Conservation (phyloP, 2,797 vertebrate species). For the Spinus olivaceus region DNA sequence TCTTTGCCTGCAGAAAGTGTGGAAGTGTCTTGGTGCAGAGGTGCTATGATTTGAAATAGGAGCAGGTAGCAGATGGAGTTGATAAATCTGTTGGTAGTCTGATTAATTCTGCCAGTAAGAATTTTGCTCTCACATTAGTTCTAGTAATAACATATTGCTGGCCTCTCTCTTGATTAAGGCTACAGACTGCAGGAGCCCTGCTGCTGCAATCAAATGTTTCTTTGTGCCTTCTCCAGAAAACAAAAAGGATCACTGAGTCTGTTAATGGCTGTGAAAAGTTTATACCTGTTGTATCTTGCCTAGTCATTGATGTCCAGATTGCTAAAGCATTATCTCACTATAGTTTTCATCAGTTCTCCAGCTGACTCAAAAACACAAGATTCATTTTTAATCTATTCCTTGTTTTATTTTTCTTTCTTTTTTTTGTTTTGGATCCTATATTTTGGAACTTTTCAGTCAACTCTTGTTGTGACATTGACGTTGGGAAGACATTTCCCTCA, state of each 20-base stretch:
- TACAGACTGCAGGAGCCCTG: background rate
- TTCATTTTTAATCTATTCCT: background rate
- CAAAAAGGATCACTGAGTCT: background rate
- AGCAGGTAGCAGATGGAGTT: background rate
- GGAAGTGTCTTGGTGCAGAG: background rate
- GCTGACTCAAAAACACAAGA: background rate
- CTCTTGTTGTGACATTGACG: background rate
- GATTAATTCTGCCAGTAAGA: conserved; percentile 16
- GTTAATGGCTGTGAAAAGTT: background rate
- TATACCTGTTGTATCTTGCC: background rate
- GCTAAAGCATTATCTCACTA: background rate
- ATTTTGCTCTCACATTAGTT: background rate
- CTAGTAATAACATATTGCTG: background rate
- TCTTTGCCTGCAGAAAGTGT: background rate
- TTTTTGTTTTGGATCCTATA: background rate
- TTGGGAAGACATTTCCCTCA: background rate
- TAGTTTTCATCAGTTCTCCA: background rate
- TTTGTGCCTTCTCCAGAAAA: background rate
- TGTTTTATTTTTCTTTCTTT: background rate
- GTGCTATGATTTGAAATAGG: background rate
- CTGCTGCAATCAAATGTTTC: background rate
- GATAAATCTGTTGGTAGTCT: background rate
- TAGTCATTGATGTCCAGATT: background rate
- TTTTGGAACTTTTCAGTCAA: background rate
- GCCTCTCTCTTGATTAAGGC: background rate